Evolutionary conservation across 2,888 invertebrate genomes (phyloP), one percentile per base, ranked within the genome.

Genomic region (Pimpla rufipes): DNA sequence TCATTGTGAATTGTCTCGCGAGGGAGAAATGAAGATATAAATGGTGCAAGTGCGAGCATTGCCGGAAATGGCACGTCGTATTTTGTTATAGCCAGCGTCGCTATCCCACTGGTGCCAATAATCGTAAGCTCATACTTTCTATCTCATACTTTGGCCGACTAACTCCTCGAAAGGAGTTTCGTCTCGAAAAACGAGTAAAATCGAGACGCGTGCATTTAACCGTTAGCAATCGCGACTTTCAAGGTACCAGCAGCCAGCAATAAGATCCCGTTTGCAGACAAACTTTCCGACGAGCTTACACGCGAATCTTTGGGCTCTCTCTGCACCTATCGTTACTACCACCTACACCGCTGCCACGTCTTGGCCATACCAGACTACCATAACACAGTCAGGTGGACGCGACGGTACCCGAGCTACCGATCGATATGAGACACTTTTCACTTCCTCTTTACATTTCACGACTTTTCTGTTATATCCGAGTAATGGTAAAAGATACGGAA

Each of bases 401-500:
- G 64, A 82, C 75, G 75, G 64, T 59, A 42, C 62, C 45, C 52
- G 47, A 68, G 52, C 21, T 13, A n/a, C 52, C 74, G 70, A 82
- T 82, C 82, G 75, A 82, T 79, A 82, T 29, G 78, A 55, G 75
- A 79, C 62, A 70, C 16, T 74, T 45, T 82, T 70, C 70, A 64
- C 75, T 78, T 68, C 55, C 64, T 70, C 79, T 64, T 79, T 79
- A 70, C 40, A 79, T 79, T 75, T 79, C 70, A 82, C 70, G 78
- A 82, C 75, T 75, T 79, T 79, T 57, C 74, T 13, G 55, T 29
- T 55, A 57, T 79, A 47, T 45, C 70, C 62, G 13, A 62, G 81
- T 29, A 71, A 81, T 71, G 67, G 77, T 50, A 40, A 66, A n/a
- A 29, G 7, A 4, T 50, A 13, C 29, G 62, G 73, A 73, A 42